Base-by-base conservation (phyloP, 2,113 vertebrate species). In the Heterotilapia buettikoferi region DNA sequence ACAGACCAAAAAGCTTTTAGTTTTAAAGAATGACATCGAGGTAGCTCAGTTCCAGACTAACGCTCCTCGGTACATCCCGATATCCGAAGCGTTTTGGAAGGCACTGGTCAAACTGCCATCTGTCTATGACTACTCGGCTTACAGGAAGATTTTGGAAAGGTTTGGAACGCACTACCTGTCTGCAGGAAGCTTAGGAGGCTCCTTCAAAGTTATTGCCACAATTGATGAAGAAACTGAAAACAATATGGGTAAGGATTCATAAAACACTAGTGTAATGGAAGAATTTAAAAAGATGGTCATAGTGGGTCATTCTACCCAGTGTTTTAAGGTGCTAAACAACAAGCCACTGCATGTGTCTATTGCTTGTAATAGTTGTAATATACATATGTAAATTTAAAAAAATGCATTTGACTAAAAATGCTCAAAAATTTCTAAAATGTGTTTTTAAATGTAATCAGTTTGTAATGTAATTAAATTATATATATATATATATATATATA, bases 131-230 rank as follows among this genome's bases (percentile, higher is more conserved):
- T 98, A 97, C 24, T 95, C 84, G 0, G 6, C 92, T 36, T 98
- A 98, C 88, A 94, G 96, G 89, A 93, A 89, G 84, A 52, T 98
- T 45, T 95, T 98, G 9, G 94, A 97, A 52, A 88, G 6, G 31
- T 98, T 97, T 90, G 98, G 98, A 31, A 99, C 98, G 8, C 98
- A 98, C 87, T 99, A 97, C 91, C 85, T 97, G 24, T 97, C 97
- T 11, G 97, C 97, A 59, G 98, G 98, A 87, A 97, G 96, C 71
- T 93, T 99, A 11, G 98, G 98, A 91, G 98, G 98, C 91, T 94
- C 94, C 83, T 97, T 98, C 71, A 96, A 92, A 89, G 47, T 96
- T 82, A 33, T 98, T 2, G 95, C 96, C 92, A 94, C 93, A 38
- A 9, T 97, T 56, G 96, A 97, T 86, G 79, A 93, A 26, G 95